Conservation (phyloP, 2,113 vertebrate genomes). For the Otis tarda region DNA sequence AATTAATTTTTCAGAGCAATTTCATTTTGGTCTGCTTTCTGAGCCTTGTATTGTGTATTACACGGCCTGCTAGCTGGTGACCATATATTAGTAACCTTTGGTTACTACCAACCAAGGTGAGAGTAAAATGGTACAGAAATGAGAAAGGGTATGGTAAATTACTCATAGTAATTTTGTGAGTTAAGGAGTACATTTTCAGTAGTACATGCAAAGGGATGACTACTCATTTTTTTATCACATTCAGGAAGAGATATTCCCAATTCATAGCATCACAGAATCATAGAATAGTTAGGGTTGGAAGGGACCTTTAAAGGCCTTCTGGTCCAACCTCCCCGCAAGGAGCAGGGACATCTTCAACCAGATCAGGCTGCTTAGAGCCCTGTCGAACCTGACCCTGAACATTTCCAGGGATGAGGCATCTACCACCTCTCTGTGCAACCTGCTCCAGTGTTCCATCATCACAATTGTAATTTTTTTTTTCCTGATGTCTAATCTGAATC, state of each 20-base stretch:
- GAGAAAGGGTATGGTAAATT: not conserved
- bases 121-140: not conserved
- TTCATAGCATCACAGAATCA: not conserved
- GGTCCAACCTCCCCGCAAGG: too few relatives aligned
- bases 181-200: not conserved
- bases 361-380: too few relatives aligned
- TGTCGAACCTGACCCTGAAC: too few relatives aligned
- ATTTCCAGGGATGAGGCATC: too few relatives aligned
- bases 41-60: not conserved
- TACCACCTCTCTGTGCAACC: too few relatives aligned
- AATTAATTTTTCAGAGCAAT: not conserved
- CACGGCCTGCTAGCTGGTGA: not conserved
- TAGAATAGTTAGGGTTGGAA: too few relatives aligned
- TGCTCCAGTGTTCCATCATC: too few relatives aligned
- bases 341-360: too few relatives aligned
- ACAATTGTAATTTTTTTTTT: too few relatives aligned
- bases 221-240: not conserved
- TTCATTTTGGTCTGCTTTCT: not conserved
- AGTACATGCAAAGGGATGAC: not conserved
- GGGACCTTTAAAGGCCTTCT: too few relatives aligned
- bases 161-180: not conserved
- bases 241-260: not conserved
- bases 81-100: not conserved
- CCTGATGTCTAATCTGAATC: too few relatives aligned
- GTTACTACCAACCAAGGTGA: not conserved